Conservation (phyloP, 2,888 invertebrate genomes). For the Ochlodes sylvanus region DNA sequence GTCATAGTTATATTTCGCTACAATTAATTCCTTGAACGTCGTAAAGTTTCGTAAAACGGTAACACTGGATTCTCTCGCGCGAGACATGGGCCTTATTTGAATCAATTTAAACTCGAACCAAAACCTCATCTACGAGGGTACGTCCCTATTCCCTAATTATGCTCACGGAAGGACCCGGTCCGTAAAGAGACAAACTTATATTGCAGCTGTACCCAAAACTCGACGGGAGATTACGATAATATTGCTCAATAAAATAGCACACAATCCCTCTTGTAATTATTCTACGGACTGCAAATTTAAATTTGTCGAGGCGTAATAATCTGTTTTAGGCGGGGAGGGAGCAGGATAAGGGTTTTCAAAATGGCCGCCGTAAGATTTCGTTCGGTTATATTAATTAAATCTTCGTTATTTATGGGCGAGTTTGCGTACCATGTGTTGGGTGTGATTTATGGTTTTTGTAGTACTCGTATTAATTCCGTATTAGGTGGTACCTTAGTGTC, state of each 20-base stretch:
- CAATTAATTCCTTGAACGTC: conserved; percentile 71
- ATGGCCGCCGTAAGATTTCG: conserved; percentile 83
- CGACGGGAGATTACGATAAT: not conserved
- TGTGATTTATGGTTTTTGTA: conserved; percentile 77
- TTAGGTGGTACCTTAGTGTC: conserved; percentile 52
- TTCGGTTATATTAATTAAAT: conserved; percentile 83
- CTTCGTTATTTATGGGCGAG: conserved; percentile 81
- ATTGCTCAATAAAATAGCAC: not conserved
- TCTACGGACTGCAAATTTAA: conserved; percentile 42
- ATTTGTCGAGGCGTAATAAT: conserved; percentile 76
- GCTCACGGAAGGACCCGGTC: conserved; percentile 70
- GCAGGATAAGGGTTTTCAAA: conserved; percentile 72
- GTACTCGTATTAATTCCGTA: conserved; percentile 64
- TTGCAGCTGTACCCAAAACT: conserved; percentile 10
- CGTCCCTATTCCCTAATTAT: conserved; percentile 84
- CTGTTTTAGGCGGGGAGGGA: conserved; percentile 74
- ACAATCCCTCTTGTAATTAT: conserved; percentile 20
- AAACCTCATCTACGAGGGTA: conserved; percentile 79
- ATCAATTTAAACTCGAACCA: conserved; percentile 79
- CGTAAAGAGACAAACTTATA: conserved; percentile 45
- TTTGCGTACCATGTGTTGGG: conserved; percentile 69
- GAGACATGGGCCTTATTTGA: conserved; percentile 79
- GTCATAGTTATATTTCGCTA: conserved; percentile 49
- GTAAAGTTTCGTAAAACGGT: conserved; percentile 56
- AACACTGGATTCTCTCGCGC: conserved; percentile 61